Percentiles rank a stretch among this genome's conserved stretches.
Conservation (phyloP, 2,113 vertebrate genomes). For the Pteropus alecto region DNA sequence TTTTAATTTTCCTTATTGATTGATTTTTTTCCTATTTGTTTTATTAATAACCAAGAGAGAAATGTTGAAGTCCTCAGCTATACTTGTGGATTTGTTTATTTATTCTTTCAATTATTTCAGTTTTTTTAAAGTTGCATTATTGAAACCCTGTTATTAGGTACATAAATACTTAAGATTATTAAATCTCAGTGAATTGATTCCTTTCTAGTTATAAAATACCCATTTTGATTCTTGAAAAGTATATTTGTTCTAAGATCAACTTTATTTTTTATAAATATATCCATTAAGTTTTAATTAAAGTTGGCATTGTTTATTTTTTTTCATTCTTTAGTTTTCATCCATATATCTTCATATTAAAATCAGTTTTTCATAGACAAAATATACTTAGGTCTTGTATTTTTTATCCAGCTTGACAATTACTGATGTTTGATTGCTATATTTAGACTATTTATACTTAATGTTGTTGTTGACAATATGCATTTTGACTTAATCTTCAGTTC, state of each 20-base stretch:
- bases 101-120: background rate
- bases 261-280: background rate
- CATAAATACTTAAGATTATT: background rate
- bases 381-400: background rate
- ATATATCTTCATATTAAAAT: background rate
- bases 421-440: background rate
- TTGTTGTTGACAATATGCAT: background rate
- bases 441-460: background rate
- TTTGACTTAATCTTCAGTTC: background rate
- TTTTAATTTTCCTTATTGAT: background rate
- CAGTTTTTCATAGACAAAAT: background rate
- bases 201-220: background rate
- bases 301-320: background rate
- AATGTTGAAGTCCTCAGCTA: background rate
- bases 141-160: background rate
- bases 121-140: background rate
- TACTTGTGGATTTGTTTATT: background rate
- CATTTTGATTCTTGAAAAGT: background rate
- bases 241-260: background rate
- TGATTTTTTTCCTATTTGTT: background rate
- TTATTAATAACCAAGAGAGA: background rate
- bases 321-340: background rate
- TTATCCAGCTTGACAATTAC: background rate
- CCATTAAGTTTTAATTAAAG: background rate
- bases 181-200: background rate